phyloP scores from a whole-genome alignment of 2,113 vertebrate genomes.

The Platysternon megacephalum region DNA sequence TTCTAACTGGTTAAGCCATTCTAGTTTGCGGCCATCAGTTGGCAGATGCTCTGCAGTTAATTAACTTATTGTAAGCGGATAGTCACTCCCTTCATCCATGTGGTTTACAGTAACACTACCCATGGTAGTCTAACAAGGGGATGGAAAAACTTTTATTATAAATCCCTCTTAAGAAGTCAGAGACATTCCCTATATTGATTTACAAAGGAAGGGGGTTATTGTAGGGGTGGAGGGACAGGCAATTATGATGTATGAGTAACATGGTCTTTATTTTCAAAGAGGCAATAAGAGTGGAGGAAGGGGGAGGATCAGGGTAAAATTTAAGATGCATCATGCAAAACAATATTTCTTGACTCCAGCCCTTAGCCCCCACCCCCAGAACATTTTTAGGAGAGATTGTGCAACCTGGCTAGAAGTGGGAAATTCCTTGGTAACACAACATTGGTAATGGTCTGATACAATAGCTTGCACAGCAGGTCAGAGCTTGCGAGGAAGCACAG shows the following conservation, averaged over 20 bases:
- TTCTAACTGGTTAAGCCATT: fast-evolving
- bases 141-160: neutral
- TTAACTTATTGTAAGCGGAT: neutral
- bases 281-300: neutral
- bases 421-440: neutral
- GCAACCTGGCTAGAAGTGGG: neutral
- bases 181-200: neutral
- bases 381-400: neutral
- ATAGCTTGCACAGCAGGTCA: neutral
- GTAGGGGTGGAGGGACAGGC: neutral
- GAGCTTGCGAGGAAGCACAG: fast-evolving
- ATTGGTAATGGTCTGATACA: fast-evolving
- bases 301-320: neutral
- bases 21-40: neutral
- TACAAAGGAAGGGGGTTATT: too few relatives aligned
- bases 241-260: neutral
- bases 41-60: neutral
- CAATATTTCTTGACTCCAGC: neutral
- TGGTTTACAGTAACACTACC: neutral
- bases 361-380: neutral
- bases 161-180: neutral
- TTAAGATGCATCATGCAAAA: neutral
- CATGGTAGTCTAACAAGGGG: neutral
- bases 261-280: neutral
- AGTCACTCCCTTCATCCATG: neutral